A percentile compares a stretch with the other conserved stretches of the same genome.
Evolutionary conservation across 2,113 vertebrate species (phyloP).

Genomic region (Brachyhypopomus occidentalis): DNA sequence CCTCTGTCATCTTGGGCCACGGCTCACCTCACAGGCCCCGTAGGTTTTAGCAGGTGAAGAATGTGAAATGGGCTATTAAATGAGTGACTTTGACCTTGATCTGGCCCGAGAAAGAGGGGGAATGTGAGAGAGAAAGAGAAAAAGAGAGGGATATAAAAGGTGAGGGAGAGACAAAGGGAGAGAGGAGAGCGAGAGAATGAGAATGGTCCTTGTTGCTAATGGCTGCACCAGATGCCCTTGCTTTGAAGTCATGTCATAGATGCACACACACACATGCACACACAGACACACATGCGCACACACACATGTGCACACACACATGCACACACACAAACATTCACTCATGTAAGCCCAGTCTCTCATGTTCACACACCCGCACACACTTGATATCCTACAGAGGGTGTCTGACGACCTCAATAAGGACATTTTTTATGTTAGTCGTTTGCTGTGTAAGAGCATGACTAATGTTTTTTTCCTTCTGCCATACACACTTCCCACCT

Average conservation of each 20-base stretch:
- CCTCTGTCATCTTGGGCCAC: background rate
- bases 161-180: background rate
- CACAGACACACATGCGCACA: background rate
- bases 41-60: constrained; percentile 53
- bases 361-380: background rate
- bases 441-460: constrained; percentile 53
- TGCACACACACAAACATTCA: constrained; percentile 27
- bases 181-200: constrained; percentile 60
- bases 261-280: constrained; percentile 2
- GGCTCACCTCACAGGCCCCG: too few species aligned
- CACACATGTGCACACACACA: constrained; percentile 8
- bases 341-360: constrained; percentile 5
- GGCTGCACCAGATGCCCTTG: constrained; percentile 67
- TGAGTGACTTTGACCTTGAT: constrained; percentile 69
- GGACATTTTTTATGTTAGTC: constrained; percentile 49
- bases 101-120: constrained; percentile 64
- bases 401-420: constrained; percentile 46
- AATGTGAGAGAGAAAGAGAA: constrained; percentile 42
- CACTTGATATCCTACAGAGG: constrained; percentile 29
- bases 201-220: constrained; percentile 72
- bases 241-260: constrained; percentile 43
- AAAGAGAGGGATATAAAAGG: too few species aligned
- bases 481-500: constrained; percentile 46
- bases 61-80: constrained; percentile 77
- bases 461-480: constrained; percentile 45